Evolutionary conservation across 2,888 invertebrate species (phyloP).

Genomic region (Cremastobaeus sp.): DNA sequence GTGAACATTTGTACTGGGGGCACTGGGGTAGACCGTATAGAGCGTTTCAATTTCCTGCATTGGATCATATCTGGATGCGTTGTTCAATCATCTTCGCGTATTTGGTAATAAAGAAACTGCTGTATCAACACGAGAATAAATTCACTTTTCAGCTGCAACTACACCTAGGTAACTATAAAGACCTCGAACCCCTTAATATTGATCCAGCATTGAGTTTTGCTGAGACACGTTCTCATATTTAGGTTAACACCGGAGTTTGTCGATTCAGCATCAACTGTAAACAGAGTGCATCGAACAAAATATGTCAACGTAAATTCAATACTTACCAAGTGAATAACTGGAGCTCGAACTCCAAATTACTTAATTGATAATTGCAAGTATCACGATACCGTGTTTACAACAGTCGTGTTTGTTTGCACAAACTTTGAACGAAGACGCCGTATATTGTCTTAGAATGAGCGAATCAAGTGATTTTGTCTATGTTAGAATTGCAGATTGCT

Average conservation of each 20-base stretch:
- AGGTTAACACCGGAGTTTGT: slow-evolving; percentile 36
- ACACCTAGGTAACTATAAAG: slow-evolving; percentile 42
- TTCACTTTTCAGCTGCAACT: slow-evolving; percentile 28
- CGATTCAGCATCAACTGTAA: slow-evolving; percentile 36
- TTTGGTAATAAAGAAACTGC: slow-evolving; percentile 57
- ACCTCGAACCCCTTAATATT: slow-evolving; percentile 42
- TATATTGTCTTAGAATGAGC: no score
- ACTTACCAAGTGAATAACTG: slow-evolving; percentile 17
- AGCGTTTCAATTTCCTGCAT: slow-evolving; percentile 54
- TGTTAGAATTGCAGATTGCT: not conserved
- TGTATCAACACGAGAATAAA: slow-evolving; percentile 49
- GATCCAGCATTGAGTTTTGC: slow-evolving; percentile 39
- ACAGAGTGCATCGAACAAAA: slow-evolving; percentile 29
- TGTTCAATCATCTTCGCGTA: slow-evolving; percentile 48
- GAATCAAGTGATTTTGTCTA: no score
- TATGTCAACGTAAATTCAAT: slow-evolving; percentile 33
- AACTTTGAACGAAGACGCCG: no score
- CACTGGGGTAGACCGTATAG: no score
- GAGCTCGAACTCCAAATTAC: slow-evolving; percentile 4
- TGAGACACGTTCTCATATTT: slow-evolving; percentile 44
- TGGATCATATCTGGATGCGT: slow-evolving; percentile 56
- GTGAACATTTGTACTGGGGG: not conserved
- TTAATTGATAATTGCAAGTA: no score
- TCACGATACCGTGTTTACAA: no score
- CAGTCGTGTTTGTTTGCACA: no score